A percentile compares a stretch with the other conserved stretches of the same genome.
These are phyloP conservation scores for Harlomillsia oculata DNA, from an alignment of 1,140 invertebrate species.

Conservation along the genomic window DNA sequence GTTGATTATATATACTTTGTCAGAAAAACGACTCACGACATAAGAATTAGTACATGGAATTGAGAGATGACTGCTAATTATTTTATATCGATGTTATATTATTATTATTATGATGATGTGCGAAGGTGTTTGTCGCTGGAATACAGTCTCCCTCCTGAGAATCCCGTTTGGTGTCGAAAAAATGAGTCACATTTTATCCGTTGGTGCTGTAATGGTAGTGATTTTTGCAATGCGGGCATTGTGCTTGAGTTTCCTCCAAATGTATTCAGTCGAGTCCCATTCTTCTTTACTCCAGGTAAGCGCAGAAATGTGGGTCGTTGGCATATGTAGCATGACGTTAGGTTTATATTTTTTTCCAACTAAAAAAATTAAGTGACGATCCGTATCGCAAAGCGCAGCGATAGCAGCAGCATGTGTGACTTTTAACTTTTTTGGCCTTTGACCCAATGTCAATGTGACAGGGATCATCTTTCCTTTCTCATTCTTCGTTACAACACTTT, in stretches of 20 bases:
- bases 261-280: conserved; percentile 2
- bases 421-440: no score
- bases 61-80: neutral
- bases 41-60: neutral
- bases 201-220: conserved; percentile 50
- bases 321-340: neutral
- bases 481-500: no score
- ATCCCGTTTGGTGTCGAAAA: conserved; percentile 50
- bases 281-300: conserved; percentile 18
- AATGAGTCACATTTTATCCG: conserved; percentile 34
- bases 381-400: no score
- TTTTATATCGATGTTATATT: neutral
- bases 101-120: neutral
- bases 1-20: no score
- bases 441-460: no score
- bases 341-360: no score
- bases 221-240: conserved; percentile 56
- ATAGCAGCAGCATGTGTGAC: no score
- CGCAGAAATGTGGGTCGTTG: neutral
- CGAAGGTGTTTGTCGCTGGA: conserved; percentile 57
- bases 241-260: conserved; percentile 40
- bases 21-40: no score
- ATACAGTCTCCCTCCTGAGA: conserved; percentile 61
- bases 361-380: no score
- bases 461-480: no score